Evolutionary conservation across 2,113 vertebrate genomes (phyloP), one percentile per base, ranked within the genome.

Genomic region (Pomatostomus ruficeps): DNA sequence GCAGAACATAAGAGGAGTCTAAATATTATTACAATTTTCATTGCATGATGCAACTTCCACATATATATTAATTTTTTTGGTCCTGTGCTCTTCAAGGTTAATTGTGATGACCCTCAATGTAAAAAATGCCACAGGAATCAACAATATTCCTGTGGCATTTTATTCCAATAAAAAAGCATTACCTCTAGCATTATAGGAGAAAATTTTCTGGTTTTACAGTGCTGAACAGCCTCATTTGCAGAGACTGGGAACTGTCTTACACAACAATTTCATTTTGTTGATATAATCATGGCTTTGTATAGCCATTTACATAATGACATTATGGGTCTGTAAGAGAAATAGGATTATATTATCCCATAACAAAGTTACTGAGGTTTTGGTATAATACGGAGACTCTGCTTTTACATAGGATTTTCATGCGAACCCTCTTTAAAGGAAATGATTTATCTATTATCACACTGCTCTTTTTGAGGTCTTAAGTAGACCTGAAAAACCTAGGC

Each of bases 221-320:
- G 42, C 74, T 76, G 76, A 91, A 93, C 83, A 91, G 11, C 48
- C 58, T 84, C 19, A 38, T 94, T 93, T 92, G 74, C 46, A 48
- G 88, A 71, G 79, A 36, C 78, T 95, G 76, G 91, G 33, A 85
- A 88, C 77, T 76, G 74, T 91, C 78, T 68, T 79, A 51, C 74
- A 61, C 42, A 74, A 79, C 87, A 92, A 88, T 91, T 92, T 88
- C 48, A 92, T 97, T 94, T 89, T 45, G 62, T 88, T 92, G 94
- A 88, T 92, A 46, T 70, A 87, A 89, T 95, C 87, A 82, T 85
- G 74, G 48, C 74, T 94, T 95, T 89, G 62, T 89, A 55, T 88
- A 88, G 46, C 85, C 89, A 83, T 93, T 94, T 94, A 76, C 80
- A 92, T 95, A 95, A 95, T 82, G 35, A 82, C 61, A 85, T 92